Percentiles rank a stretch among this genome's conserved stretches.
Conservation (phyloP, 1,140 invertebrate species). For the Drosophila punjabiensis region DNA sequence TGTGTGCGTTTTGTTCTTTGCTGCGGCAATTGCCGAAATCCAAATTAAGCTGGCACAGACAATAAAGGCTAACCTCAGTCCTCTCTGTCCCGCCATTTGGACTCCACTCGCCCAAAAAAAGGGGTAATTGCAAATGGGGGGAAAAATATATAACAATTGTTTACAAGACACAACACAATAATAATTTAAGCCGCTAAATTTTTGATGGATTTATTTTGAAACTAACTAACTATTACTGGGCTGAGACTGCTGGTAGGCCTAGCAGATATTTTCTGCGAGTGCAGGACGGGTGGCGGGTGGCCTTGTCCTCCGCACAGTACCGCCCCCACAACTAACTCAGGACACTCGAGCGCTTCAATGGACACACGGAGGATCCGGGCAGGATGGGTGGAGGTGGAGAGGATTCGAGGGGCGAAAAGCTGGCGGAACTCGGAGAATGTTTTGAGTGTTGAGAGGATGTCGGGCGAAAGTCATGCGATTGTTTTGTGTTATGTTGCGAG, state of each 20-base stretch:
- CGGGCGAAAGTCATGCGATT: constrained; percentile 77
- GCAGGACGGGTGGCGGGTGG: not conserved
- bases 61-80: constrained; percentile 35
- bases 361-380: constrained; percentile 37
- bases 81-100: not conserved
- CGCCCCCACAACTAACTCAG: constrained; percentile 36
- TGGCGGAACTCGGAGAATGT: constrained; percentile 57
- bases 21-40: constrained; percentile 49
- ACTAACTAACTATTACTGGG: not conserved
- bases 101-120: constrained; percentile 5
- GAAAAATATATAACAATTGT: not conserved
- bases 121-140: not conserved
- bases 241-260: not conserved
- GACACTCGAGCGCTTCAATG: constrained; percentile 39
- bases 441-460: constrained; percentile 68
- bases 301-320: constrained; percentile 5
- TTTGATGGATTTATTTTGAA: not conserved
- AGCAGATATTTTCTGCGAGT: constrained; percentile 25
- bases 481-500: constrained; percentile 71
- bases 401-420: not conserved
- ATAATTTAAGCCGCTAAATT: not conserved
- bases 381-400: no score
- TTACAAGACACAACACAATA: not conserved
- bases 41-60: constrained; percentile 54
- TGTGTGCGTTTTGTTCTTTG: constrained; percentile 16